phyloP scores from a whole-genome alignment of 1,140 invertebrate species.

The Aphaenogaster floridana region DNA sequence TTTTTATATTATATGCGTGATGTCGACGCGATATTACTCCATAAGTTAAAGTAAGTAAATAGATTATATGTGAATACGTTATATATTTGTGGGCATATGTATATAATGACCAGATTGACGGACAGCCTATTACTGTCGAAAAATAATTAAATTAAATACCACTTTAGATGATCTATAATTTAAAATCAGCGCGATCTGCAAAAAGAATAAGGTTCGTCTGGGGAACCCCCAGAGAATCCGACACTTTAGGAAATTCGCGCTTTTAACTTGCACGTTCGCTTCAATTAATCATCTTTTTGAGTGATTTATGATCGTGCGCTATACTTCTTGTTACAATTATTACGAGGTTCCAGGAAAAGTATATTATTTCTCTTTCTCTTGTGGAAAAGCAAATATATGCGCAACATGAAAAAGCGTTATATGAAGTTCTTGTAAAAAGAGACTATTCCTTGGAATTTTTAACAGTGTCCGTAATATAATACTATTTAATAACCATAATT shows the following conservation, averaged over 20 bases:
- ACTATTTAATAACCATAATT: background rate
- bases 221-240: background rate
- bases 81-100: background rate
- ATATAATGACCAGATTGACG: conserved; percentile 38
- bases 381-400: background rate
- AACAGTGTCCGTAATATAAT: background rate
- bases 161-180: conserved; percentile 29
- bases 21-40: conserved; percentile 1
- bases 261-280: background rate
- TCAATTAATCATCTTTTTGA: background rate
- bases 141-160: conserved; percentile 55
- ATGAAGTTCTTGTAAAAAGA: background rate
- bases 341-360: background rate
- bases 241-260: background rate
- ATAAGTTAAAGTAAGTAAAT: conserved; percentile 50
- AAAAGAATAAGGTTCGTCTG: background rate
- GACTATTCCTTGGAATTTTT: background rate
- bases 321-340: background rate
- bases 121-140: conserved; percentile 48
- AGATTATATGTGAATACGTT: conserved; percentile 9
- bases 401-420: background rate
- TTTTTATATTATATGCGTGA: conserved; percentile 78
- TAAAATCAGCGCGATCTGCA: background rate
- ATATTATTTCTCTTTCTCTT: background rate
- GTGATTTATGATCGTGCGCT: background rate